Evolutionary conservation across 2,113 vertebrate species (phyloP).

Genomic region (Grammomys dolichurus): DNA sequence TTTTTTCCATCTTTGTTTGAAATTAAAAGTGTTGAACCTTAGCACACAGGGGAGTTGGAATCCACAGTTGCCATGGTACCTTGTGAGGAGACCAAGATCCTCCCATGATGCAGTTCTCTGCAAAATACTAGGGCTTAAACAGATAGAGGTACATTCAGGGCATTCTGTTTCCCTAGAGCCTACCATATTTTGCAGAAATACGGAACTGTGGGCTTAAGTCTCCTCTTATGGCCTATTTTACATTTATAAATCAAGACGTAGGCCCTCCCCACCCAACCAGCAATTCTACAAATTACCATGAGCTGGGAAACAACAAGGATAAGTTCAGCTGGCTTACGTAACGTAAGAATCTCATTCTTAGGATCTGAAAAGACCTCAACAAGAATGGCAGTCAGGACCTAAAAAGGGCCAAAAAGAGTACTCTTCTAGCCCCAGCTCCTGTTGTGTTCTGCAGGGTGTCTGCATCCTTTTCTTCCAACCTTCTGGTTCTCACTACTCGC

Average conservation of each 20-base stretch:
- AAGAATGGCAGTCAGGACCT: neutral
- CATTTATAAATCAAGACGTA: neutral
- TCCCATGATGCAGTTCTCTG: constrained; percentile 56
- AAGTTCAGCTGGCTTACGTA: neutral
- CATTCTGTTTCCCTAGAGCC: neutral
- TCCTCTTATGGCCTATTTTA: neutral
- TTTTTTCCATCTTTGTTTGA: constrained; percentile 60
- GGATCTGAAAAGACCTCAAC: neutral
- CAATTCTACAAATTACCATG: neutral
- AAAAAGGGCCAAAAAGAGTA: neutral
- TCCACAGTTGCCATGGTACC: constrained; percentile 66
- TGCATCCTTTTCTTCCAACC: neutral
- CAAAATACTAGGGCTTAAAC: neutral
- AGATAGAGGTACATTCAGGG: neutral
- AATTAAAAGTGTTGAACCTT: constrained; percentile 41
- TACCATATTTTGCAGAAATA: neutral
- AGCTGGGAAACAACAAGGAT: neutral
- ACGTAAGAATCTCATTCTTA: neutral
- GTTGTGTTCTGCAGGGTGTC: neutral
- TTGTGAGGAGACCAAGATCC: neutral
- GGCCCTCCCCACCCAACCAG: neutral
- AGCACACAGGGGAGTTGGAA: neutral
- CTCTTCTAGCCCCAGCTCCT: neutral
- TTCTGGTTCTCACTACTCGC: neutral
- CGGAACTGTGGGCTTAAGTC: neutral